Evolutionary conservation across 2,113 vertebrate genomes (phyloP).

Genomic region (Ammodytes marinus): DNA sequence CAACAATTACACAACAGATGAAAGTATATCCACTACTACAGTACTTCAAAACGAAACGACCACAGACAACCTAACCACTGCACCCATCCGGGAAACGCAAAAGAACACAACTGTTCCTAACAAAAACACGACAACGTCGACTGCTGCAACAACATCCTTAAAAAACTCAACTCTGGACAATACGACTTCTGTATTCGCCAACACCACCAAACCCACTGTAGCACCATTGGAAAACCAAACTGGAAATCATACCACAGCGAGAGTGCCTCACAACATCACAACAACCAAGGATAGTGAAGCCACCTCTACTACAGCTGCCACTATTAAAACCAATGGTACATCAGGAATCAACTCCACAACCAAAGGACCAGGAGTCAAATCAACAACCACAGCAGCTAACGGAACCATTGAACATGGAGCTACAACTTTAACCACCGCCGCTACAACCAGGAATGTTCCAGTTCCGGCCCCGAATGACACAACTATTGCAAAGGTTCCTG

Average conservation of each 20-base stretch:
- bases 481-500: neutral
- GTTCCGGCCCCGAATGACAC: neutral
- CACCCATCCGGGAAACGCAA: neutral
- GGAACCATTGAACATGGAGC: neutral
- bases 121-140: neutral
- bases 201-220: conserved; percentile 14
- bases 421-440: neutral
- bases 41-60: conserved; percentile 15
- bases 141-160: neutral
- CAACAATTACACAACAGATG: conserved; percentile 11
- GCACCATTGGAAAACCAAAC: conserved; percentile 28
- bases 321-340: neutral
- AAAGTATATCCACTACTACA: neutral
- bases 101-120: conserved; percentile 20
- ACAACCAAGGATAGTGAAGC: neutral
- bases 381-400: neutral
- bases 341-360: neutral
- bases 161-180: neutral
- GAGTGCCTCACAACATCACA: neutral
- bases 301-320: conserved; percentile 4
- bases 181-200: neutral
- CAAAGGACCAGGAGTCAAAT: neutral
- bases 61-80: neutral
- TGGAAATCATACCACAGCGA: conserved; percentile 15
- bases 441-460: neutral